These are phyloP conservation scores for Volucella zonaria DNA, from an alignment of 2,888 invertebrate genomes.

Conservation along the genomic window DNA sequence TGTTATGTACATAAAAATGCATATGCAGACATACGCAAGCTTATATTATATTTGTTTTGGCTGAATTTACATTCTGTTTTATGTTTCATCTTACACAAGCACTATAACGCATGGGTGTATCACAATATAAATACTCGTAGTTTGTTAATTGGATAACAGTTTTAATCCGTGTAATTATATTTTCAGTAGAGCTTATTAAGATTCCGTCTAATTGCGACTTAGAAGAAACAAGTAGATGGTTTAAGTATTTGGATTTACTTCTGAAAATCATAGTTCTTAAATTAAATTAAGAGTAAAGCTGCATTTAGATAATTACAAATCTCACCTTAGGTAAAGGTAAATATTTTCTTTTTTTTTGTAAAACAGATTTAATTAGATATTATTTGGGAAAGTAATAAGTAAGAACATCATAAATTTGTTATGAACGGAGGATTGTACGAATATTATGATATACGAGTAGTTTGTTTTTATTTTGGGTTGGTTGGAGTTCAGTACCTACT, in stretches of 20 bases:
- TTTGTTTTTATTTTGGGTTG: no score
- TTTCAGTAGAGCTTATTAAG: constrained; percentile 33
- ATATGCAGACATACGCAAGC: background rate
- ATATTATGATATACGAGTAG: no score
- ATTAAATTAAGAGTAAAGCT: background rate
- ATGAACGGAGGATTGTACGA: no score
- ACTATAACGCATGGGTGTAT: background rate
- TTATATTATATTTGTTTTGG: background rate
- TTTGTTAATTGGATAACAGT: constrained; percentile 56
- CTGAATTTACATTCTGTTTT: background rate
- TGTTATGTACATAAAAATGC: background rate
- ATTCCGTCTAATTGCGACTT: constrained; percentile 59
- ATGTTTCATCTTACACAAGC: background rate
- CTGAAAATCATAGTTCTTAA: constrained; percentile 8
- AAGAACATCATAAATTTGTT: no score
- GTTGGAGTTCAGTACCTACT: no score
- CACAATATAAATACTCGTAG: constrained; percentile 9
- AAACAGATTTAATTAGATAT: no score
- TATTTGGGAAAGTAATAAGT: no score
- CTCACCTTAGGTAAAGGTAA: no score
- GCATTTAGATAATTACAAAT: no score
- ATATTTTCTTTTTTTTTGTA: no score
- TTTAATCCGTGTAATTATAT: constrained; percentile 54
- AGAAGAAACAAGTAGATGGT: constrained; percentile 57
- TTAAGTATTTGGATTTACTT: constrained; percentile 39